Evolutionary conservation across 2,888 invertebrate species (phyloP).

Genomic region (Proisotoma minuta): DNA sequence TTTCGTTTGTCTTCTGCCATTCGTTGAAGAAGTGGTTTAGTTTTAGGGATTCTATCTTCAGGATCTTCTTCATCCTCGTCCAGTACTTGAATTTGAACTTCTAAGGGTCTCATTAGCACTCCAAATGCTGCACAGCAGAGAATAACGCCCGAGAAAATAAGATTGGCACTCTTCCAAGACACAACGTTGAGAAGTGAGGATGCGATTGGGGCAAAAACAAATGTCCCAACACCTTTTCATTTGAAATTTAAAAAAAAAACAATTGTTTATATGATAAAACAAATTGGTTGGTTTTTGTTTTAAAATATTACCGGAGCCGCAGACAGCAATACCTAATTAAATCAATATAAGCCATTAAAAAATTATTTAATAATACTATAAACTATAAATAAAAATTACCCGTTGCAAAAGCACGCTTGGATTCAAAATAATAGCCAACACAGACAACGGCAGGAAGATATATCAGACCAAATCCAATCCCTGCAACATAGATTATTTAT

Average conservation of each 20-base stretch:
- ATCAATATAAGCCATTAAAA: background rate
- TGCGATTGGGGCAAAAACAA: slow-evolving; percentile 89
- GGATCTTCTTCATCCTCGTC: slow-evolving; percentile 52
- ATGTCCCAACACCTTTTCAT: slow-evolving; percentile 90
- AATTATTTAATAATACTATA: background rate
- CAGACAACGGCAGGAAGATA: slow-evolving; percentile 95
- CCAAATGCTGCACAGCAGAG: slow-evolving; percentile 87
- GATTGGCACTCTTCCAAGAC: slow-evolving; percentile 85
- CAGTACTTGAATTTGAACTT: slow-evolving; percentile 63
- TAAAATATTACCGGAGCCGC: slow-evolving; percentile 63
- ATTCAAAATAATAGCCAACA: slow-evolving; percentile 96
- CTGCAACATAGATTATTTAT: slow-evolving; percentile 54
- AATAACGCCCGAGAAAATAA: slow-evolving; percentile 87
- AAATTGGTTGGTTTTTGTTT: background rate
- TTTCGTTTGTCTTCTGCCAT: slow-evolving; percentile 90
- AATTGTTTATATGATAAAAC: background rate
- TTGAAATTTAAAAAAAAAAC: background rate
- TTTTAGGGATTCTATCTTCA: slow-evolving; percentile 44
- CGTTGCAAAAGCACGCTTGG: slow-evolving; percentile 78
- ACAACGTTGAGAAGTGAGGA: slow-evolving; percentile 65
- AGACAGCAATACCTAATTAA: slow-evolving; percentile 72
- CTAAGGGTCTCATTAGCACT: slow-evolving; percentile 72
- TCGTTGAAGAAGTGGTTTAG: slow-evolving; percentile 78
- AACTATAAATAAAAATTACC: background rate
- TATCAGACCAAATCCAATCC: slow-evolving; percentile 87